phyloP scores from a whole-genome alignment of 2,888 invertebrate species.

The Lepetodrilus schrolli region DNA sequence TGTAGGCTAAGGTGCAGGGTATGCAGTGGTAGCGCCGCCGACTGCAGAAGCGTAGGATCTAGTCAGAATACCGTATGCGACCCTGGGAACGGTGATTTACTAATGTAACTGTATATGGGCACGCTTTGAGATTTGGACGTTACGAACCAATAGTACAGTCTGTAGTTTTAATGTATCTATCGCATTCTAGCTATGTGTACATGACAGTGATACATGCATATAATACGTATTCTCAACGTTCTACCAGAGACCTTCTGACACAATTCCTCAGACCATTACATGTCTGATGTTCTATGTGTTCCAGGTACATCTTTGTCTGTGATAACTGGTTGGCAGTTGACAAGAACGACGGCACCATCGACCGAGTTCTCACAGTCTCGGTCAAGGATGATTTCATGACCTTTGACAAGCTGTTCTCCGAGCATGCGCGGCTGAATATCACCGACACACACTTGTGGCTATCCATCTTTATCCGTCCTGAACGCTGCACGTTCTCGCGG shows the following conservation, averaged over 20 bases:
- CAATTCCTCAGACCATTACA: too few relatives aligned
- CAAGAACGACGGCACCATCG: slow-evolving; percentile 74
- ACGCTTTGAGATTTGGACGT: too few relatives aligned
- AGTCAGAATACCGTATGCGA: too few relatives aligned
- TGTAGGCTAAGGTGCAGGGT: neutral
- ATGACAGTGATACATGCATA: too few relatives aligned
- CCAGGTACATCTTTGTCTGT: slow-evolving; percentile 64
- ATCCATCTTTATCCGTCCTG: slow-evolving; percentile 75
- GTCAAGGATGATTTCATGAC: slow-evolving; percentile 66
- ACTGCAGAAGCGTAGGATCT: neutral
- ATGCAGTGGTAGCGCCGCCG: neutral
- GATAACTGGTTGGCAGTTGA: slow-evolving; percentile 75
- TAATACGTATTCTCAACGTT: too few relatives aligned
- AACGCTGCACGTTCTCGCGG: slow-evolving; percentile 74
- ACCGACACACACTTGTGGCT: slow-evolving; percentile 77
- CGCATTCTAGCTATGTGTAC: neutral
- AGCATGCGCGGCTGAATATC: slow-evolving; percentile 69
- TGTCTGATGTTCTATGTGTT: neutral
- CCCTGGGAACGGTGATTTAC: too few relatives aligned
- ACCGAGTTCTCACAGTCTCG: slow-evolving; percentile 73
- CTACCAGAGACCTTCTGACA: too few relatives aligned
- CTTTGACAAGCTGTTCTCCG: slow-evolving; percentile 73
- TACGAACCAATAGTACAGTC: neutral
- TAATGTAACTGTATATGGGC: too few relatives aligned
- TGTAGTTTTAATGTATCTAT: neutral